phyloP scores from a whole-genome alignment of 2,888 invertebrate species.

The Adelphocoris suturalis region DNA sequence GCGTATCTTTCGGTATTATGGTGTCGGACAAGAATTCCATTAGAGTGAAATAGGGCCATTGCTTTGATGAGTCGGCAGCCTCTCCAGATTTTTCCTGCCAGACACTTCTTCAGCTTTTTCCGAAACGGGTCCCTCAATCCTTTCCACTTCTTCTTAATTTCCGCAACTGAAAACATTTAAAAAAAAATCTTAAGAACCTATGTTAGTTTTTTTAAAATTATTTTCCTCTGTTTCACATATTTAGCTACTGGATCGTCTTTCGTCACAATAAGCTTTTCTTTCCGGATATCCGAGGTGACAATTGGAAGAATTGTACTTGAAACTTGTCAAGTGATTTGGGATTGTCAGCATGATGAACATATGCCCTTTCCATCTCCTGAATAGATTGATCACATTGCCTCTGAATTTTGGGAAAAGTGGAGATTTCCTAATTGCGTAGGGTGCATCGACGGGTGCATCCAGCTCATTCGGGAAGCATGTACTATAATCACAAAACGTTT shows the following conservation, averaged over 20 bases:
- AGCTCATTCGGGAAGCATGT: constrained; percentile 50
- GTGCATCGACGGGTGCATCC: constrained; percentile 55
- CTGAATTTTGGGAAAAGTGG: constrained; percentile 56
- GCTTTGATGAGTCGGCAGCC: constrained; percentile 28
- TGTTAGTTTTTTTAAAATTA: background rate
- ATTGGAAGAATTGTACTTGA: constrained; percentile 65
- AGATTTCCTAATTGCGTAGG: constrained; percentile 52
- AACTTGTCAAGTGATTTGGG: constrained; percentile 65
- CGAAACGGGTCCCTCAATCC: constrained; percentile 15
- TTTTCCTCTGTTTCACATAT: constrained; percentile 56
- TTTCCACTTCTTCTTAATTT: constrained; percentile 58
- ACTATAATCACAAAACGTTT: constrained; percentile 36
- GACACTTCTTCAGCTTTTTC: background rate
- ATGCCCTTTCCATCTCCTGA: constrained; percentile 40
- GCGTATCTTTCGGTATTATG: constrained; percentile 10
- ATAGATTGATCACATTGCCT: constrained; percentile 14
- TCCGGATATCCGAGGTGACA: constrained; percentile 61
- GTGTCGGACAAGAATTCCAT: constrained; percentile 49
- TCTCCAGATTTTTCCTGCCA: constrained; percentile 23
- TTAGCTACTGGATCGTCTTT: constrained; percentile 67
- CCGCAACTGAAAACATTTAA: constrained; percentile 60
- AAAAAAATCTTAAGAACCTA: background rate
- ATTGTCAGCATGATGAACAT: constrained; percentile 48
- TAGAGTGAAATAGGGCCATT: background rate
- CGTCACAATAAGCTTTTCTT: constrained; percentile 62